These are phyloP conservation scores for Sebastes ruberrimus DNA, from an alignment of 2,797 vertebrate genomes.

Conservation along the genomic window DNA sequence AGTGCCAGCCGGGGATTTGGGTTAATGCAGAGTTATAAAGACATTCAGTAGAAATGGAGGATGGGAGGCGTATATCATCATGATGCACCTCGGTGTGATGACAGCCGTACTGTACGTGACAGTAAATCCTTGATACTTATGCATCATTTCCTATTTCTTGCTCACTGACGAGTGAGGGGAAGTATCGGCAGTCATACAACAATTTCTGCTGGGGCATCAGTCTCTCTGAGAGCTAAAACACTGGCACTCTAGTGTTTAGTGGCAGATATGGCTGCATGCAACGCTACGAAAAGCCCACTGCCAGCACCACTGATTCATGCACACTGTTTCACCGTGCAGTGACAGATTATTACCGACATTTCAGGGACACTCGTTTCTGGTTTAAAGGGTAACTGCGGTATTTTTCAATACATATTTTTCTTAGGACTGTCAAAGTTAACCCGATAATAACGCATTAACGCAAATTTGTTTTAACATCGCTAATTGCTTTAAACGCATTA, in stretches of 20 bases:
- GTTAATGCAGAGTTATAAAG: constrained; percentile 78
- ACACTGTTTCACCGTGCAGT: not conserved
- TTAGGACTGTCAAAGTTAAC: too few relatives aligned
- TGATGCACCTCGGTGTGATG: constrained; percentile 65
- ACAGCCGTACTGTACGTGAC: constrained; percentile 65
- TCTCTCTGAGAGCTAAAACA: constrained; percentile 48
- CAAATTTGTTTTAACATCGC: too few relatives aligned
- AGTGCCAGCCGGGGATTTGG: constrained; percentile 68
- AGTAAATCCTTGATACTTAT: constrained; percentile 75
- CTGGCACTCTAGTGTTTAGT: constrained; percentile 16
- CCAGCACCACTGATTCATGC: not conserved
- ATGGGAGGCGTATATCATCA: constrained; percentile 65
- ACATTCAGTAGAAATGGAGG: constrained; percentile 57
- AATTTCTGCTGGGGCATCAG: constrained; percentile 54
- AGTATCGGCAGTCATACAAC: constrained; percentile 47
- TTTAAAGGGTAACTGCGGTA: not conserved
- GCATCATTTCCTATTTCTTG: constrained; percentile 71
- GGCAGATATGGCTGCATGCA: constrained; percentile 1
- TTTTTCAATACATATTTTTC: not conserved
- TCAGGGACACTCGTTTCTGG: not conserved
- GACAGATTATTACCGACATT: not conserved
- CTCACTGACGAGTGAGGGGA: constrained; percentile 42
- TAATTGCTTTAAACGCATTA: too few relatives aligned
- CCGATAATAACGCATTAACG: too few relatives aligned
- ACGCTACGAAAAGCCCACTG: not conserved